Conservation (phyloP, 2,797 vertebrate genomes). For the Fringilla coelebs region DNA sequence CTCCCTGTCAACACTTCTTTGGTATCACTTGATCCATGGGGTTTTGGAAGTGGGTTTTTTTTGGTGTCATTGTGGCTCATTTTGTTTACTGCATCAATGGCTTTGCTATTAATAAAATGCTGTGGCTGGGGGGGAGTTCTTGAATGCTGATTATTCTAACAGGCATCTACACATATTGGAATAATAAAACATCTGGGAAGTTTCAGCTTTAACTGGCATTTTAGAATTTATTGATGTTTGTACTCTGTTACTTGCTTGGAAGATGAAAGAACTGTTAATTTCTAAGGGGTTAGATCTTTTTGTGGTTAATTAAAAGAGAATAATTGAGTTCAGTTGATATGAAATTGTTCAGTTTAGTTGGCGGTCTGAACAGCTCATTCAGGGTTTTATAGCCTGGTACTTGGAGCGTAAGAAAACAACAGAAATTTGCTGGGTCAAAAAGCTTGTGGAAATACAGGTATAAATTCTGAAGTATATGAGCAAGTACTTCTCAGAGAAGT, state of each 20-base stretch:
- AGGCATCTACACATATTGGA: not conserved
- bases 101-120: not conserved
- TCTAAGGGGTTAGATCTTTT: not conserved
- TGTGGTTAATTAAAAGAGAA: not conserved
- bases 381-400: not conserved
- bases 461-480: not conserved
- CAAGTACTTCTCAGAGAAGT: not conserved
- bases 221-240: not conserved
- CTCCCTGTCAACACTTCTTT: not conserved
- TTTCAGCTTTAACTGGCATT: not conserved
- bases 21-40: not conserved
- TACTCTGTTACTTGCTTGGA: not conserved
- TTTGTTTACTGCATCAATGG: not conserved
- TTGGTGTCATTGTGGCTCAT: not conserved
- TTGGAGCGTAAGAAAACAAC: not conserved
- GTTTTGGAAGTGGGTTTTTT: not conserved
- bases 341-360: not conserved
- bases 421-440: not conserved
- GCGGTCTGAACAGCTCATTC: not conserved
- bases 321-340: not conserved
- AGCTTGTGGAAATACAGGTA: not conserved
- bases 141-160: not conserved
- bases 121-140: accelerated
- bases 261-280: constrained; percentile 16
- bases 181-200: not conserved